Conservation (phyloP, 2,888 invertebrate species). For the Danaus chrysippus region DNA sequence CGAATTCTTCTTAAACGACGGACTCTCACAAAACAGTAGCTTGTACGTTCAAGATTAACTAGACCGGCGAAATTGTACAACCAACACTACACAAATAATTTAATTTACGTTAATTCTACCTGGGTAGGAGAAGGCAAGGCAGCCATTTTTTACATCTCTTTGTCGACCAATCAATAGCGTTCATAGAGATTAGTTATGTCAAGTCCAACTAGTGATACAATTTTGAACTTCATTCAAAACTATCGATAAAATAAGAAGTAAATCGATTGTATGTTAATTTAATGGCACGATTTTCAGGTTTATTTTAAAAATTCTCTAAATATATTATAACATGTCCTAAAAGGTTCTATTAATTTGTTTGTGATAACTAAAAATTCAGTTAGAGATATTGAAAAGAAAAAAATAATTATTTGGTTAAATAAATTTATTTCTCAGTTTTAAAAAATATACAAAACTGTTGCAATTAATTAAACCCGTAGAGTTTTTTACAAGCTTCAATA, state of each 20-base stretch:
- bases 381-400: not conserved
- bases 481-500: constrained; percentile 33
- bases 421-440: not conserved
- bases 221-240: constrained; percentile 1
- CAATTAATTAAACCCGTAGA: not conserved
- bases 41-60: constrained; percentile 39
- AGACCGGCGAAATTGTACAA: constrained; percentile 31
- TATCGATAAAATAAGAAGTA: not conserved
- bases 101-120: constrained; percentile 79
- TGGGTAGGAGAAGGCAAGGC: constrained; percentile 91
- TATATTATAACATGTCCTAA: not conserved
- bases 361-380: constrained; percentile 5
- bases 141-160: constrained; percentile 87
- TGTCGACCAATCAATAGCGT: constrained; percentile 78
- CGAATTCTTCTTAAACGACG: constrained; percentile 30
- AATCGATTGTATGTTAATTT: not conserved
- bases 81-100: constrained; percentile 44
- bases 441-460: not conserved
- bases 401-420: not conserved
- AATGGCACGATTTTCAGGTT: not conserved
- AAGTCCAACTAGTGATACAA: constrained; percentile 27
- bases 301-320: not conserved
- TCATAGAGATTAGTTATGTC: constrained; percentile 66
- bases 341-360: constrained; percentile 3
- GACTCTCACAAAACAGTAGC: constrained; percentile 44